A percentile compares a stretch with the other conserved stretches of the same genome.
phyloP scores from a whole-genome alignment of 1,140 invertebrate species.

The Calycopis cecrops region DNA sequence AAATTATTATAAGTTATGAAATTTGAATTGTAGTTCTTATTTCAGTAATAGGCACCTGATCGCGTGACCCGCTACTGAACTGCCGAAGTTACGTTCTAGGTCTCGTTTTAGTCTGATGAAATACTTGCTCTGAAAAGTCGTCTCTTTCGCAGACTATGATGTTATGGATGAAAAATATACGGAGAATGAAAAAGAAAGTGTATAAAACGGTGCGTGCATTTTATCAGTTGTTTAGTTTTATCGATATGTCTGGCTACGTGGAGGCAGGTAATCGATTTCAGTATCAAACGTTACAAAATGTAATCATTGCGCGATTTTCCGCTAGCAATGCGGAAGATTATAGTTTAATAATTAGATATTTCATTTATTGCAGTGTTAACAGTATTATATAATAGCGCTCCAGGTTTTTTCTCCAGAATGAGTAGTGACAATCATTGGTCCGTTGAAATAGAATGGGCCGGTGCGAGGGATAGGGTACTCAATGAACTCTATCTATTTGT shows the following conservation, averaged over 20 bases:
- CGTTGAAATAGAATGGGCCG: no score
- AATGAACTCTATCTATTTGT: no score
- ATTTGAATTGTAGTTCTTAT: neutral
- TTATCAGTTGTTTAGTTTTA: constrained; percentile 8
- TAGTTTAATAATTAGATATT: no score
- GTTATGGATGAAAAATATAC: constrained; percentile 46
- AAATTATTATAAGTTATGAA: no score
- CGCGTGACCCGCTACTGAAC: constrained; percentile 1
- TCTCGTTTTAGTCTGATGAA: constrained; percentile 7
- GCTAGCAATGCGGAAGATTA: no score
- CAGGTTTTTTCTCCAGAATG: no score
- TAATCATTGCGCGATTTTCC: neutral
- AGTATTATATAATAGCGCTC: no score
- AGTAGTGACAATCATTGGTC: no score
- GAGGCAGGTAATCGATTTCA: neutral
- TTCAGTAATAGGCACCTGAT: neutral
- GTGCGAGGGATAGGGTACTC: no score
- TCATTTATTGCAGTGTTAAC: no score
- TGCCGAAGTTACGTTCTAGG: neutral
- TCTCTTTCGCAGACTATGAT: neutral
- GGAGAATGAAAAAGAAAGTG: constrained; percentile 51
- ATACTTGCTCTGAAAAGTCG: neutral
- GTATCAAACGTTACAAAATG: constrained; percentile 3
- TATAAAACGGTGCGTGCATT: constrained; percentile 48
- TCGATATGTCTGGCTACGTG: neutral